Base-by-base conservation (phyloP, 2,888 invertebrate genomes). In the Andrena marginata region DNA sequence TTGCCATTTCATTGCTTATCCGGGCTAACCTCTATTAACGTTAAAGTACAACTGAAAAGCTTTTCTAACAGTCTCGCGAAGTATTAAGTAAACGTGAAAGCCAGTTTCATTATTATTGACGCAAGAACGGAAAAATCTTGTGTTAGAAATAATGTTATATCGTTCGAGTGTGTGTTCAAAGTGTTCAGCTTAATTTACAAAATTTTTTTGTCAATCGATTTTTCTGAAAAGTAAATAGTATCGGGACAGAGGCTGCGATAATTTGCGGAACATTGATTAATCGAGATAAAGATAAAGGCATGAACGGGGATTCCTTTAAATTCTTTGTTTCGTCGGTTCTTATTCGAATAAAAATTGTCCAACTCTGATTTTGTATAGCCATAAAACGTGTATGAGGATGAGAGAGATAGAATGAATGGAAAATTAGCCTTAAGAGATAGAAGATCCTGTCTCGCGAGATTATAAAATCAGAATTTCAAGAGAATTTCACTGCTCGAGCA, bases 311-410 rank as follows among this genome's bases (percentile, higher is more conserved):
- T 26, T 69, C 35, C 4, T 35, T 63, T 64, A 35, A 49, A 64
- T 31, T 51, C 51, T 51, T 51, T 79, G 65, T 29, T 60, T 70
- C 42, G 26, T 48, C 20, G 7, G 48, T 49, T 71, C 1, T 67
- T 80, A 80, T 80, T 80, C 80, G 80, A 80, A 80, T 80, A 80
- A 80, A 80, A 49, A 63, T 68, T 62, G 80, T 80, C 80, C 80
- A 80, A 80, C 80, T 80, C 80, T 80, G 67, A 56, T 63, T 49
- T 80, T 80, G 80, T 80, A 80, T 80, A 80, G 80, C 80, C 80
- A 80, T 80, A 73, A 72, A 71, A 63, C 10, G 26, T 63, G 68
- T 72, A 48, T 51, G 68, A 20, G 68, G 49, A 54, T 67, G 80
- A 72, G 35, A 31, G 68, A 67, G 26, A 62, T 13, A 49, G 80